Evolutionary conservation across 1,140 invertebrate species (phyloP).

Genomic region (Sminthurinus signatus): DNA sequence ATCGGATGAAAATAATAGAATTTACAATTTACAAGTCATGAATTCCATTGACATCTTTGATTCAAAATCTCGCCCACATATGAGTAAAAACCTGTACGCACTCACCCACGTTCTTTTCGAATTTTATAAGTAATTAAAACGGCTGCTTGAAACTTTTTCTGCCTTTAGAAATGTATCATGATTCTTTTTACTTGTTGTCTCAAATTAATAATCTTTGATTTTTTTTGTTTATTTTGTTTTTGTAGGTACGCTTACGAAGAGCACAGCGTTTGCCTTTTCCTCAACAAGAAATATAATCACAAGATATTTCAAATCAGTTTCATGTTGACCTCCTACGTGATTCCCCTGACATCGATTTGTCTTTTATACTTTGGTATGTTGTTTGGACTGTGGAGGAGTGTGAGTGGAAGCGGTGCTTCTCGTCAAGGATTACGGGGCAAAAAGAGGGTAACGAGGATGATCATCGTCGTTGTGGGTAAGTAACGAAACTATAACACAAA

Average conservation of each 20-base stretch:
- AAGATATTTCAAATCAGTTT: constrained; percentile 69
- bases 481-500: too few relatives aligned
- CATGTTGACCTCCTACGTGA: constrained; percentile 75
- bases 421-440: constrained; percentile 71
- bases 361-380: constrained; percentile 88
- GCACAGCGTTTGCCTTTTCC: constrained; percentile 31
- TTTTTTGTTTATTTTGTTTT: constrained; percentile 32
- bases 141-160: too few relatives aligned
- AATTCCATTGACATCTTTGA: too few relatives aligned
- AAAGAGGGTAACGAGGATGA: constrained; percentile 85
- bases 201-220: too few relatives aligned
- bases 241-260: constrained; percentile 39
- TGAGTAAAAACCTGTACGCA: too few relatives aligned
- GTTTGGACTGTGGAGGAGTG: constrained; percentile 74
- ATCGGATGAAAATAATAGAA: too few relatives aligned
- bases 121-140: too few relatives aligned
- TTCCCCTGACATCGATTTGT: constrained; percentile 76
- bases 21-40: too few relatives aligned
- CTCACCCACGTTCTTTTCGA: too few relatives aligned
- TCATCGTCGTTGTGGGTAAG: constrained; percentile 78
- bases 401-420: constrained; percentile 61
- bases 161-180: too few relatives aligned
- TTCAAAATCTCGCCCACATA: too few relatives aligned
- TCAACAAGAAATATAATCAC: constrained; percentile 56
- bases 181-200: too few relatives aligned